Conservation (phyloP, 2,113 vertebrate species). For the Sturnira hondurensis region DNA sequence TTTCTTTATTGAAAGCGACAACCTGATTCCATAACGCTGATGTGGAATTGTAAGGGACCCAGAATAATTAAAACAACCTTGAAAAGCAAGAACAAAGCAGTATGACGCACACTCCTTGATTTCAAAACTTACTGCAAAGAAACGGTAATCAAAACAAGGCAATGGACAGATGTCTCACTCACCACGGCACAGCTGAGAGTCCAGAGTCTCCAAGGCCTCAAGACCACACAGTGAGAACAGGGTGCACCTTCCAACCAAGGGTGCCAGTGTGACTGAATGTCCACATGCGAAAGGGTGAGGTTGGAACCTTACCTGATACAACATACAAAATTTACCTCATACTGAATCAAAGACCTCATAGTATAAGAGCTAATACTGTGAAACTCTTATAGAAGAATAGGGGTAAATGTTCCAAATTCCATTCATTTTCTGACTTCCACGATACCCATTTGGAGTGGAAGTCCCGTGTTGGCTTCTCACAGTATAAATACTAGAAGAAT, state of each 20-base stretch:
- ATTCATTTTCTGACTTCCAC: no score
- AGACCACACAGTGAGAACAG: background rate
- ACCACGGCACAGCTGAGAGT: background rate
- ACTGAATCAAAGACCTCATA: background rate
- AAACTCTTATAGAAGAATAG: background rate
- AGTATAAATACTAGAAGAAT: background rate
- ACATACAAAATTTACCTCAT: background rate
- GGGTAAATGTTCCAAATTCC: no score
- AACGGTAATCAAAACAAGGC: background rate
- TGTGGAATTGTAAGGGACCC: background rate
- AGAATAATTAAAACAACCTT: background rate
- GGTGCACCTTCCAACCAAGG: background rate
- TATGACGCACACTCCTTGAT: background rate
- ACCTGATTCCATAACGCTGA: background rate
- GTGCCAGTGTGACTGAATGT: background rate
- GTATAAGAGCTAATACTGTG: background rate
- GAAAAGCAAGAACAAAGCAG: background rate
- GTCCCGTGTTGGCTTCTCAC: no score
- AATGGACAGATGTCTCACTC: background rate
- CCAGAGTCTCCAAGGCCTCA: background rate
- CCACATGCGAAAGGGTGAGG: background rate
- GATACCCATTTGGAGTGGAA: no score
- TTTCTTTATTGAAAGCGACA: background rate
- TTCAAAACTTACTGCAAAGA: background rate
- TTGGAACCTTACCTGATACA: background rate